A percentile compares a stretch with the other conserved stretches of the same genome.
Evolutionary conservation across 2,888 invertebrate species (phyloP).

Genomic region (Andrena trimmerana): DNA sequence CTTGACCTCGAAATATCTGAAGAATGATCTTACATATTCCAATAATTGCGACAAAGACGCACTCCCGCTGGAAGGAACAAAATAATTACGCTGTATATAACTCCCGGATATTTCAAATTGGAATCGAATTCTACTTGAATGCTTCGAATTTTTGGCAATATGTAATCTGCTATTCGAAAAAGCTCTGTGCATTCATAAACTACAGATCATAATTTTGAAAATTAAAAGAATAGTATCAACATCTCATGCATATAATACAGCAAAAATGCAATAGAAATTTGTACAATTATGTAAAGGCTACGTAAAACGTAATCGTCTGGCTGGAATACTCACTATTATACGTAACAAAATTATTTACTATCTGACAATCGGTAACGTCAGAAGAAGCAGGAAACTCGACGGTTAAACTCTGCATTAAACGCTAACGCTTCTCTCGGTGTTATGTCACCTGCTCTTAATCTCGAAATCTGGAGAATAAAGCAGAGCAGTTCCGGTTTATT

Average conservation of each 20-base stretch:
- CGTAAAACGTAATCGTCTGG: too few species aligned
- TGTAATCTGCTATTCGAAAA: too few species aligned
- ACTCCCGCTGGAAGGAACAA: neutral
- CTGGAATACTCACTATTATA: too few species aligned
- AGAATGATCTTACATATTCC: conserved; percentile 12
- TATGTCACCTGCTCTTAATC: conserved; percentile 9
- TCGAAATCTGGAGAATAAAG: neutral
- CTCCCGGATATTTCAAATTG: neutral
- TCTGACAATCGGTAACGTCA: neutral
- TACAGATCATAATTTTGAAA: too few species aligned
- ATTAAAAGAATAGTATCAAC: too few species aligned
- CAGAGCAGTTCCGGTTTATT: conserved; percentile 14
- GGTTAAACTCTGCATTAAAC: neutral
- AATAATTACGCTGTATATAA: conserved; percentile 9
- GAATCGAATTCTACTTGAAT: too few species aligned
- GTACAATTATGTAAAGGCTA: too few species aligned
- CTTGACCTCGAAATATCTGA: conserved; percentile 13
- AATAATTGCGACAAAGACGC: neutral
- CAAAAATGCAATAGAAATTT: too few species aligned
- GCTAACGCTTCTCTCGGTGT: neutral
- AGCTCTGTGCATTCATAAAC: too few species aligned
- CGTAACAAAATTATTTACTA: too few species aligned
- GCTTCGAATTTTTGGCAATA: too few species aligned
- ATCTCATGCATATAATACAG: too few species aligned
- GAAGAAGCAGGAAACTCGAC: neutral